Conservation (phyloP, 1,140 invertebrate genomes). For the Ylistrum balloti region DNA sequence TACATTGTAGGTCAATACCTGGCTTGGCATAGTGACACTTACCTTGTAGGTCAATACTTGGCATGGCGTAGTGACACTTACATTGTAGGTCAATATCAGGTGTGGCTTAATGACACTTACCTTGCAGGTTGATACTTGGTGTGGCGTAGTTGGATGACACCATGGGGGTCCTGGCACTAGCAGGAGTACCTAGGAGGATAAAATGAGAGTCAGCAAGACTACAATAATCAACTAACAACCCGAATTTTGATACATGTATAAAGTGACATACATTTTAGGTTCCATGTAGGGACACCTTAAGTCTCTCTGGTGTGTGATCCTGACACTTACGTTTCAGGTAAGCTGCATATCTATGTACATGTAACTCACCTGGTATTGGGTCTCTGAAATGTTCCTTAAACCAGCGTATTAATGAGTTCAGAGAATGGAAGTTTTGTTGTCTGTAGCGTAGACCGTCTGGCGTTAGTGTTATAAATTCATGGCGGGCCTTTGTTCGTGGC, state of each 20-base stretch:
- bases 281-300: too few relatives aligned
- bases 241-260: too few relatives aligned
- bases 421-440: slow-evolving; percentile 92
- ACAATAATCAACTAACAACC: too few relatives aligned
- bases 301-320: too few relatives aligned
- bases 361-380: slow-evolving; percentile 87
- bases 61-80: too few relatives aligned
- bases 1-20: too few relatives aligned
- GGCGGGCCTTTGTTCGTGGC: slow-evolving; percentile 90
- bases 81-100: too few relatives aligned
- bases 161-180: slow-evolving; percentile 85
- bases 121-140: slow-evolving; percentile 85
- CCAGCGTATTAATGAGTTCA: slow-evolving; percentile 94
- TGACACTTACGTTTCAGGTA: too few relatives aligned
- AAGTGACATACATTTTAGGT: too few relatives aligned
- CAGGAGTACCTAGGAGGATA: slow-evolving; percentile 66
- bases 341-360: too few relatives aligned
- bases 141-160: slow-evolving; percentile 87
- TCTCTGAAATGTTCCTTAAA: slow-evolving; percentile 99
- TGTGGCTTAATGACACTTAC: slow-evolving; percentile 67
- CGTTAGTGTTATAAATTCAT: slow-evolving; percentile 95
- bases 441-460: slow-evolving; percentile 97
- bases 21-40: too few relatives aligned
- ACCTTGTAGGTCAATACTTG: too few relatives aligned
- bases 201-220: neutral